Percentiles rank a stretch among this genome's conserved stretches.
Conservation (phyloP, 2,113 vertebrate genomes). For the Peromyscus maniculatus region DNA sequence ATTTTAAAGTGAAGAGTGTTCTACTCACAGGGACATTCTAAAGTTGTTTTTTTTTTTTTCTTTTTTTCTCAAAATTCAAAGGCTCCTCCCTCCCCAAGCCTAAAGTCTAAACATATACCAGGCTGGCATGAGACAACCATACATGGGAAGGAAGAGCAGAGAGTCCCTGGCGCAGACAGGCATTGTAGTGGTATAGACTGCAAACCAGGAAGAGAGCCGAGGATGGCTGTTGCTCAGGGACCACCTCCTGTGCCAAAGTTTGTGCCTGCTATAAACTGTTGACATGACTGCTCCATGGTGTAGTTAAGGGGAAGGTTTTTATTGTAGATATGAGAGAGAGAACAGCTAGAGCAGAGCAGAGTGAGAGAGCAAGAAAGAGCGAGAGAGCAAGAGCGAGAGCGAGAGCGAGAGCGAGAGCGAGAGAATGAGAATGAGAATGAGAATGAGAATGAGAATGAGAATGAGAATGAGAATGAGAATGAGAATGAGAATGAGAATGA, state of each 20-base stretch:
- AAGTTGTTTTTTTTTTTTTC: not conserved
- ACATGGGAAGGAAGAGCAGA: not conserved
- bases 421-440: no score
- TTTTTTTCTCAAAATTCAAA: not conserved
- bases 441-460: no score
- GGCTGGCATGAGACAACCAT: not conserved
- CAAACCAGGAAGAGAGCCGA: not conserved
- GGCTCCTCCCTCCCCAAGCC: not conserved
- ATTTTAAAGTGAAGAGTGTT: not conserved
- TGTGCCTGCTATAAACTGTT: not conserved
- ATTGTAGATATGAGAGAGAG: not conserved
- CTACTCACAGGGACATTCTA: not conserved
- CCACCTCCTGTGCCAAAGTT: not conserved
- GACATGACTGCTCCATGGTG: not conserved
- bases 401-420: not conserved
- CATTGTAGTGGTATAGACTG: not conserved
- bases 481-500: no score
- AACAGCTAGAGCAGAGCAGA: not conserved
- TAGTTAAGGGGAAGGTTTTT: not conserved
- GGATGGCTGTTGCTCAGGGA: not conserved
- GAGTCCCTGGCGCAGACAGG: not conserved
- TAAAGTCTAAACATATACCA: not conserved
- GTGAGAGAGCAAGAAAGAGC: not conserved
- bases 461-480: no score
- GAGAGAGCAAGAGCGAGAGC: not conserved